Evolutionary conservation across 2,888 invertebrate species (phyloP).

Genomic region (Cylloceria caligata): DNA sequence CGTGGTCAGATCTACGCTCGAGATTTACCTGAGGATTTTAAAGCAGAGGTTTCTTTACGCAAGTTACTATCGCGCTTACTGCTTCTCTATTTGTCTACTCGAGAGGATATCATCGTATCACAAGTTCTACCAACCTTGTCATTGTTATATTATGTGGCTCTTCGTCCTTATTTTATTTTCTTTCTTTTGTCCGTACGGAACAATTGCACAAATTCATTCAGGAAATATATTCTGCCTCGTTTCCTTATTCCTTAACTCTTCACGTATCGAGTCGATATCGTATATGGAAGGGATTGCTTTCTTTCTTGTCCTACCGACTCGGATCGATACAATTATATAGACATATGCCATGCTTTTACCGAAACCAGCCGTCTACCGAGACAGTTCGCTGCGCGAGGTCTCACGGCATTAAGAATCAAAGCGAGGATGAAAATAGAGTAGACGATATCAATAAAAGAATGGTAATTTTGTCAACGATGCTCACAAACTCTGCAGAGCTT

Average conservation of each 20-base stretch:
- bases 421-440: not conserved
- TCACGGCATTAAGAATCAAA: not conserved
- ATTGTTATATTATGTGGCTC: not conserved
- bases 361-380: too few species aligned
- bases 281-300: too few species aligned
- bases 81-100: not conserved
- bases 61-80: not conserved
- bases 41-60: not conserved
- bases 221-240: too few species aligned
- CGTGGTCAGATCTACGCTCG: not conserved
- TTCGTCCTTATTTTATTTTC: not conserved
- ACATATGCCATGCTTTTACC: too few species aligned
- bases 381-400: too few species aligned
- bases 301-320: too few species aligned
- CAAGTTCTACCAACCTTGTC: not conserved
- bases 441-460: not conserved
- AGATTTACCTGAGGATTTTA: not conserved
- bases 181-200: too few species aligned
- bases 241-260: too few species aligned
- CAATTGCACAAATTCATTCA: too few species aligned
- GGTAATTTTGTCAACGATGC: not conserved
- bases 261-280: too few species aligned
- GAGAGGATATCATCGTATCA: not conserved
- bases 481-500: not conserved
- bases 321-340: too few species aligned